These are phyloP conservation scores for Tortrix viridana DNA, from an alignment of 2,888 invertebrate genomes.

Conservation along the genomic window DNA sequence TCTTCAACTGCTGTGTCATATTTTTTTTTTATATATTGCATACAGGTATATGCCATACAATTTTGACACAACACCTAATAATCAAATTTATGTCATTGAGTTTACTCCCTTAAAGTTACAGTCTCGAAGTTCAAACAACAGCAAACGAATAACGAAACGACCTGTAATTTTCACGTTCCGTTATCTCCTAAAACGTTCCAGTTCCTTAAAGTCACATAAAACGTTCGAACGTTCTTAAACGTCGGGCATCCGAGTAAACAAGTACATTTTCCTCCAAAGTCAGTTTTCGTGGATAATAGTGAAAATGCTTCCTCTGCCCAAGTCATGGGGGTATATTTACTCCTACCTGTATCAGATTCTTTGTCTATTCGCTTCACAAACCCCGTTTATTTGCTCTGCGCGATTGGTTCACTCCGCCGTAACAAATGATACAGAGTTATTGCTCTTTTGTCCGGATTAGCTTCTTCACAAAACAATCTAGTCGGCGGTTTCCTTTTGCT, in stretches of 20 bases:
- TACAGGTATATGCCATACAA: too few species aligned
- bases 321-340: conserved; percentile 64
- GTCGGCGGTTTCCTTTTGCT: conserved; percentile 48
- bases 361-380: conserved; percentile 80
- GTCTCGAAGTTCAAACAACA: too few species aligned
- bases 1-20: too few species aligned
- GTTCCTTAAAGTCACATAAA: conserved; percentile 8
- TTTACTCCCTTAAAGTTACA: too few species aligned
- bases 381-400: conserved; percentile 74
- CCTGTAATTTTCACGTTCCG: conserved; percentile 9
- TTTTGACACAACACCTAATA: too few species aligned
- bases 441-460: conserved; percentile 69
- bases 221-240: conserved; percentile 30
- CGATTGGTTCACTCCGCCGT: conserved; percentile 76
- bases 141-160: not conserved
- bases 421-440: conserved; percentile 76
- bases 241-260: conserved; percentile 48
- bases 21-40: too few species aligned
- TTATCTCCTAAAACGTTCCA: not conserved
- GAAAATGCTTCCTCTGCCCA: conserved; percentile 64
- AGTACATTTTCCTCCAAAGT: conserved; percentile 54
- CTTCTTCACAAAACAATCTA: conserved; percentile 60
- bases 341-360: conserved; percentile 77
- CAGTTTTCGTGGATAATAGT: conserved; percentile 61
- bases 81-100: too few species aligned